Evolutionary conservation across 1,140 invertebrate species (phyloP).

Genomic region (Trichonephila clavata): DNA sequence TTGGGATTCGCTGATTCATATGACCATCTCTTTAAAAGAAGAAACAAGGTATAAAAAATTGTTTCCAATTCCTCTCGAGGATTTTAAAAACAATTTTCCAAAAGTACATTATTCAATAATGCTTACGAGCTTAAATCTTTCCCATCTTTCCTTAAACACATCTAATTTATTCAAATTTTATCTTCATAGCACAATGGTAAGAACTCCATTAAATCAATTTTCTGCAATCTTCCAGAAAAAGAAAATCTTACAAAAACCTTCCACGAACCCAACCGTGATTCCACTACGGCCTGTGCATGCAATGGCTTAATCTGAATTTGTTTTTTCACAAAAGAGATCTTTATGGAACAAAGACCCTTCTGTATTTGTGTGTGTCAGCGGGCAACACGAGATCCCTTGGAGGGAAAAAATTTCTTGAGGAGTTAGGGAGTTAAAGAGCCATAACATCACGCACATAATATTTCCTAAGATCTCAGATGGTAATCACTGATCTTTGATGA

Average conservation of each 20-base stretch:
- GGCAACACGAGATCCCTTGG: background rate
- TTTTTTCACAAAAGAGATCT: background rate
- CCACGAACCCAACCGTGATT: slow-evolving; percentile 4
- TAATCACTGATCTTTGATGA: slow-evolving; percentile 58
- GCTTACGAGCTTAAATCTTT: too few species aligned
- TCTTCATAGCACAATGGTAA: too few species aligned
- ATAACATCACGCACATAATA: slow-evolving; percentile 25
- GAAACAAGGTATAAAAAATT: too few species aligned
- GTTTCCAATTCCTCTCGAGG: too few species aligned
- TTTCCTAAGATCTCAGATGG: slow-evolving; percentile 9
- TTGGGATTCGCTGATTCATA: too few species aligned
- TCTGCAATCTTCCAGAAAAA: background rate
- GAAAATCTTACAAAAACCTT: background rate
- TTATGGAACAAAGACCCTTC: slow-evolving; percentile 20
- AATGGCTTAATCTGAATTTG: slow-evolving; percentile 46
- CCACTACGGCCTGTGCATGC: background rate
- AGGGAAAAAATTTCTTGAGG: background rate
- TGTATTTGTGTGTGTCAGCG: slow-evolving; percentile 19
- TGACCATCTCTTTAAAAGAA: too few species aligned
- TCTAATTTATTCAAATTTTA: too few species aligned
- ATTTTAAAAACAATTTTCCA: too few species aligned
- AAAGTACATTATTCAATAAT: too few species aligned
- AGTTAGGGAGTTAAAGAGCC: slow-evolving; percentile 50
- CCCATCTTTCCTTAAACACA: too few species aligned
- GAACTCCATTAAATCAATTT: background rate